Evolutionary conservation across 2,113 vertebrate genomes (phyloP).

Genomic region (Raphicerus campestris): DNA sequence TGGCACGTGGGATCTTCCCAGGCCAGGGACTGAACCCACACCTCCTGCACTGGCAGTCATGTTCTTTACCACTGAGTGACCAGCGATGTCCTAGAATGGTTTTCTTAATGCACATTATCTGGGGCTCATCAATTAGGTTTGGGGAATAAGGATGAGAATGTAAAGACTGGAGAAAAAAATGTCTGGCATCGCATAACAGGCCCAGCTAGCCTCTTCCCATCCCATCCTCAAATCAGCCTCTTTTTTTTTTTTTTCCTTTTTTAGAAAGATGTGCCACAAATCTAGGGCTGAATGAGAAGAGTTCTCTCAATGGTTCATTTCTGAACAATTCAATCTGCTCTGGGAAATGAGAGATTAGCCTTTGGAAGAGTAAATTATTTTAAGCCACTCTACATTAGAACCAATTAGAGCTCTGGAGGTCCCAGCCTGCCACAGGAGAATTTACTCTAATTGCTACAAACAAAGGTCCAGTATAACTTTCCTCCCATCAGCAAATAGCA

Average conservation of each 20-base stretch:
- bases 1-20: neutral
- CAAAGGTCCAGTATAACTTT: constrained; percentile 5
- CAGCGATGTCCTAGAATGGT: neutral
- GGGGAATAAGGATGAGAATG: neutral
- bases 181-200: neutral
- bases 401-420: constrained; percentile 46
- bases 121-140: neutral
- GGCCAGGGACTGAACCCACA: neutral
- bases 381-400: constrained; percentile 52
- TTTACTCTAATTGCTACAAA: constrained; percentile 53
- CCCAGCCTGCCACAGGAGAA: constrained; percentile 26
- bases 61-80: neutral
- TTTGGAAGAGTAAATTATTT: constrained; percentile 56
- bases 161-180: neutral
- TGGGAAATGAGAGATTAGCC: constrained; percentile 48
- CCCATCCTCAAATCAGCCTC: neutral
- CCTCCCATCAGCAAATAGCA: constrained; percentile 1
- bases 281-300: neutral
- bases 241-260: neutral
- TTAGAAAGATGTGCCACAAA: neutral
- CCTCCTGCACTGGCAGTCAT: neutral
- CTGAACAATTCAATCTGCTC: constrained; percentile 50
- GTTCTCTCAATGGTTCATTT: constrained; percentile 37
- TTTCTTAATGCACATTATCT: neutral
- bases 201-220: neutral